Percentiles rank a stretch among this genome's conserved stretches.
These are phyloP conservation scores for Cranoglanis bouderius DNA, from an alignment of 2,113 vertebrate genomes.

Conservation along the genomic window DNA sequence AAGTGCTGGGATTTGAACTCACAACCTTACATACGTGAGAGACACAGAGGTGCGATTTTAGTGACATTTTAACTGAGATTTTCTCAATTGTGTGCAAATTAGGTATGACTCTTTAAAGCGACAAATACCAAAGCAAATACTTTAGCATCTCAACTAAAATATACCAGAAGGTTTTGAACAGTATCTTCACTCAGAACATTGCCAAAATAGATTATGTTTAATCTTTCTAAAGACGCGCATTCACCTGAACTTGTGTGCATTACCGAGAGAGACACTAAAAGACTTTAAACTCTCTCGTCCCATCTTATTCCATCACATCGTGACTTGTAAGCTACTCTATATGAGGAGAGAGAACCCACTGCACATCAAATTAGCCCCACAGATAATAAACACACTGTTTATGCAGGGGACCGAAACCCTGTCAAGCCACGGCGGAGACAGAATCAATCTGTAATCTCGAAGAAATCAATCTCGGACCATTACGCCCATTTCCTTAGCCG, in stretches of 20 bases:
- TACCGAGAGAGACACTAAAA: neutral
- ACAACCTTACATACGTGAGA: neutral
- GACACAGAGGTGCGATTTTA: neutral
- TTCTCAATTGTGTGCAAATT: neutral
- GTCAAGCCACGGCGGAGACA: conserved; percentile 22
- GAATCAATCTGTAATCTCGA: conserved; percentile 36
- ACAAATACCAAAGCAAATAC: neutral
- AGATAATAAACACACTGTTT: conserved; percentile 40
- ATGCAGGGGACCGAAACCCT: conserved; percentile 17
- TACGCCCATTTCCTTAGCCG: conserved; percentile 52
- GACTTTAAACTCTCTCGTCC: neutral
- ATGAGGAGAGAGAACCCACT: conserved; percentile 39
- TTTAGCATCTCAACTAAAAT: neutral
- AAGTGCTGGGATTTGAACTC: neutral
- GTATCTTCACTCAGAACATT: neutral
- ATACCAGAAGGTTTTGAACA: neutral
- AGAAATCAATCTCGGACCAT: conserved; percentile 56
- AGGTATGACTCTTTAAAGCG: neutral
- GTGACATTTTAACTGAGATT: neutral
- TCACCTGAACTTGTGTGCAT: too few relatives aligned
- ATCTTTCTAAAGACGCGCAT: neutral
- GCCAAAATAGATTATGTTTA: neutral
- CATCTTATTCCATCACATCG: neutral
- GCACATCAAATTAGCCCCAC: conserved; percentile 25
- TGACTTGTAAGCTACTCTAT: conserved; percentile 40